Evolutionary conservation across 2,113 vertebrate species (phyloP).

Genomic region (Myrmophylax atrothorax): DNA sequence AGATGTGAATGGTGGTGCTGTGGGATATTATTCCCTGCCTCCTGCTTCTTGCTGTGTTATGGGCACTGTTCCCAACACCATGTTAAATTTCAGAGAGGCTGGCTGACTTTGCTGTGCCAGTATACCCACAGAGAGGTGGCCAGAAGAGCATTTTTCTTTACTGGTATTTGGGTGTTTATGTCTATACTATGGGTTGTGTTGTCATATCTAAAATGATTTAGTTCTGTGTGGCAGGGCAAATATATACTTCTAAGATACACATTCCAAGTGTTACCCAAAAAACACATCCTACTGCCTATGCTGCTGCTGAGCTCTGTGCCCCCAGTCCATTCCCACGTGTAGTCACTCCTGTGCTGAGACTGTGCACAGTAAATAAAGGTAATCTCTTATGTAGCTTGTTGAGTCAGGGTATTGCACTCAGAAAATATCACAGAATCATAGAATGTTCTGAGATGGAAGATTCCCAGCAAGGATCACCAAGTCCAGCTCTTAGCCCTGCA

Average conservation of each 20-base stretch:
- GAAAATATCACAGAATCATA: not conserved
- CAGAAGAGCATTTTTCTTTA: not conserved
- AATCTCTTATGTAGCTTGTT: not conserved
- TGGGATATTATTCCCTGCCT: not conserved
- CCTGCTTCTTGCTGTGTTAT: not conserved
- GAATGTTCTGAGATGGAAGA: not conserved
- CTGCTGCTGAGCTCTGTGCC: not conserved
- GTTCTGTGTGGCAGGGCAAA: not conserved
- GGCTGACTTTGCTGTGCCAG: not conserved
- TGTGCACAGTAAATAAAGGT: not conserved
- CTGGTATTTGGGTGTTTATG: not conserved
- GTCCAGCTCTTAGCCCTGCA: not conserved
- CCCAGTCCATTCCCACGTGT: rapidly evolving
- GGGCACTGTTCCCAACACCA: not conserved
- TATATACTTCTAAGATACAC: not conserved
- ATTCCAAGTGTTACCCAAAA: not conserved
- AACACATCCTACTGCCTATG: rapidly evolving
- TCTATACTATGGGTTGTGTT: not conserved
- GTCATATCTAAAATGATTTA: not conserved
- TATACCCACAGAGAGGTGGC: not conserved
- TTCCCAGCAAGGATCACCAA: not conserved
- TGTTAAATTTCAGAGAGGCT: not conserved
- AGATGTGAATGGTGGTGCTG: not conserved
- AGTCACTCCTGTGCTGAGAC: rapidly evolving
- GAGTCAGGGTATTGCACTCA: not conserved